Percentiles rank a stretch among this genome's conserved stretches.
These are phyloP conservation scores for Macrochelys suwanniensis DNA, from an alignment of 2,797 vertebrate species.

Conservation along the genomic window DNA sequence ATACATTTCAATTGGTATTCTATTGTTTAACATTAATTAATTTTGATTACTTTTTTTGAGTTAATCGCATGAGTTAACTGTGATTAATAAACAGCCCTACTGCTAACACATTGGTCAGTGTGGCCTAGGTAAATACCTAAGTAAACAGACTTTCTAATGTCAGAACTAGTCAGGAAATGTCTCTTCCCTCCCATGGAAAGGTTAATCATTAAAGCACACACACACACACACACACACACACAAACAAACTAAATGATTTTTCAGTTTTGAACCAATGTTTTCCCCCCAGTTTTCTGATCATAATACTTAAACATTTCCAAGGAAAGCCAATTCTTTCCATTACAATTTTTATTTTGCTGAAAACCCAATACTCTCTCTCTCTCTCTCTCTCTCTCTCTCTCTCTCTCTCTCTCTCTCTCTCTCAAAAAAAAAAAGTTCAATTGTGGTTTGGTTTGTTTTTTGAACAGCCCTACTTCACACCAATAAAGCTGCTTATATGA, in stretches of 20 bases:
- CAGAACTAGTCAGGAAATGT: not conserved
- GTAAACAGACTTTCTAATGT: not conserved
- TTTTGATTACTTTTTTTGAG: no score
- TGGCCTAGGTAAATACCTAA: not conserved
- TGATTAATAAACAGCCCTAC: no score
- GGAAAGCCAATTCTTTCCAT: not conserved
- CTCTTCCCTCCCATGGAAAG: not conserved
- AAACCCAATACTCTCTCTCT: not conserved
- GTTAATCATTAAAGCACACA: not conserved
- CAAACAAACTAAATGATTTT: not conserved
- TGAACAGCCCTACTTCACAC: not conserved
- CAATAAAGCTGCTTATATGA: not conserved
- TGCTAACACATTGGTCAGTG: not conserved
- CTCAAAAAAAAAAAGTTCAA: no score
- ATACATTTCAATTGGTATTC: no score
- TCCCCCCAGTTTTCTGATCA: not conserved
- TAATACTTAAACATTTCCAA: not conserved
- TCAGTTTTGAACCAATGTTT: not conserved
- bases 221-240: not conserved
- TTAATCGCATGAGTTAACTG: no score
- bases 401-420: no score
- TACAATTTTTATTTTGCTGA: not conserved
- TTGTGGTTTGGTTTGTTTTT: not conserved
- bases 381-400: no score
- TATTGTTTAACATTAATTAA: no score